Evolutionary conservation across 2,113 vertebrate species (phyloP).

Genomic region (Chaetodon auriga): DNA sequence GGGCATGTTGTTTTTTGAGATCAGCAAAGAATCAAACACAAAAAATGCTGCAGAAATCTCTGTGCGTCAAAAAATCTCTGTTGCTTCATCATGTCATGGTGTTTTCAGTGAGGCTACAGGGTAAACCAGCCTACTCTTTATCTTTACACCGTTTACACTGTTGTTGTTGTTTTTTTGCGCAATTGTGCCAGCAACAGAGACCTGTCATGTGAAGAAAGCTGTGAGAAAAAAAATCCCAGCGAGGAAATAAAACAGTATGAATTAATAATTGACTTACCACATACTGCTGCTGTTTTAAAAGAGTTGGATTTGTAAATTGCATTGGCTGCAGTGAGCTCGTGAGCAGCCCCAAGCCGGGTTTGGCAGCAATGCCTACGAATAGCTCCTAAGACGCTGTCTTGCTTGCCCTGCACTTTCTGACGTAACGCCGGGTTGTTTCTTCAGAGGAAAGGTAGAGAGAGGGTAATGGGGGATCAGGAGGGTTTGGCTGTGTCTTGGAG

Average conservation of each 20-base stretch:
- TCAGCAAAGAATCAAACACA: conserved; percentile 70
- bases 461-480: conserved; percentile 56
- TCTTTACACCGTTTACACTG: conserved; percentile 58
- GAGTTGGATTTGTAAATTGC: conserved; percentile 71
- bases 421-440: conserved; percentile 82
- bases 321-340: conserved; percentile 78
- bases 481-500: conserved; percentile 60
- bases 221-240: conserved; percentile 63
- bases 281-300: conserved; percentile 76
- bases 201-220: conserved; percentile 79
- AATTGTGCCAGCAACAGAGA: conserved; percentile 75
- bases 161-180: conserved; percentile 69
- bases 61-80: conserved; percentile 64
- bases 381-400: conserved; percentile 81
- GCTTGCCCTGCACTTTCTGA: conserved; percentile 87
- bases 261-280: conserved; percentile 78
- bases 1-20: conserved; percentile 85
- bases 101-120: conserved; percentile 55
- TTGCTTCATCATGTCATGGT: conserved; percentile 79
- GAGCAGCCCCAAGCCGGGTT: conserved; percentile 79
- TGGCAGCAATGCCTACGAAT: conserved; percentile 83
- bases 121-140: conserved; percentile 58
- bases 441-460: conserved; percentile 79
- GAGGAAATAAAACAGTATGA: conserved; percentile 56
- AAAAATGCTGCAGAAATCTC: conserved; percentile 73